These are phyloP conservation scores for Acanthochromis polyacanthus DNA, from an alignment of 2,113 vertebrate genomes.

Conservation along the genomic window DNA sequence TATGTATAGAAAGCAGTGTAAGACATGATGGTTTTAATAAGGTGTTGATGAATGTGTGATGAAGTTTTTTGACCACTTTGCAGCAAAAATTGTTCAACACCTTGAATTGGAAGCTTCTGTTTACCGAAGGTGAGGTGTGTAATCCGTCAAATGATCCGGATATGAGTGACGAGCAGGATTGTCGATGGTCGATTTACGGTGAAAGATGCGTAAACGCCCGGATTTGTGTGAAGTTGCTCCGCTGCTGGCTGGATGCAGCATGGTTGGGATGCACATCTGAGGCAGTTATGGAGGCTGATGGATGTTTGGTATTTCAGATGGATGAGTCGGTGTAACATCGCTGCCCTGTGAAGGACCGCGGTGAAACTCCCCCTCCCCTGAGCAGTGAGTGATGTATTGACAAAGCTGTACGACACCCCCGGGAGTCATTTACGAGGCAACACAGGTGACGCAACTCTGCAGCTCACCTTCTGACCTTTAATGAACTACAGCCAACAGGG, in stretches of 20 bases:
- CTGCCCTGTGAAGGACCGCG: conserved; percentile 50
- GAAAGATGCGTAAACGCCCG: conserved; percentile 1
- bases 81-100: neutral
- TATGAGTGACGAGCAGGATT: conserved; percentile 36
- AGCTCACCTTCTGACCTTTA: conserved; percentile 53
- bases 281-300: conserved; percentile 31
- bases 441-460: neutral
- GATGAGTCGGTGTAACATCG: conserved; percentile 26
- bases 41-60: neutral
- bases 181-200: conserved; percentile 45
- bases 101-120: conserved; percentile 13
- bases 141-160: conserved; percentile 27
- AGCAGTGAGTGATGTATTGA: conserved; percentile 18
- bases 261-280: no score
- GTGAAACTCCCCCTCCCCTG: no score
- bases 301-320: conserved; percentile 47
- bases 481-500: conserved; percentile 13
- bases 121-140: neutral
- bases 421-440: conserved; percentile 6
- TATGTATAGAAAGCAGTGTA: no score
- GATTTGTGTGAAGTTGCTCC: neutral
- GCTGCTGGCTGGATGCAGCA: neutral
- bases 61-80: conserved; percentile 16
- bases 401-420: neutral
- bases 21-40: neutral